Percentiles rank a stretch among this genome's conserved stretches.
phyloP scores from a whole-genome alignment of 1,140 invertebrate species.

The Gonatopus flavifemur region DNA sequence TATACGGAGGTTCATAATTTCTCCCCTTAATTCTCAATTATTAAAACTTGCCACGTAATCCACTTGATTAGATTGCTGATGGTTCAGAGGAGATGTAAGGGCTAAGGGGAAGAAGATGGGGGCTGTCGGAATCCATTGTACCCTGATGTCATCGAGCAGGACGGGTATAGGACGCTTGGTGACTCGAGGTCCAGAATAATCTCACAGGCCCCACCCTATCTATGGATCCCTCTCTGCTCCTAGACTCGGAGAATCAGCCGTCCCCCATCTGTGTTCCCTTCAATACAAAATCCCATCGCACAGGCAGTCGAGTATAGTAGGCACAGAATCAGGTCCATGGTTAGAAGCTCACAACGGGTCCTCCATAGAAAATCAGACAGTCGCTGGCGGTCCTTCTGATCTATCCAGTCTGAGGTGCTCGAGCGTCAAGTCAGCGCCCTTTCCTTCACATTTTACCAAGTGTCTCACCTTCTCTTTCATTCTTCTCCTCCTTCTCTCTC shows the following conservation, averaged over 20 bases:
- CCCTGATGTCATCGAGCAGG: neutral
- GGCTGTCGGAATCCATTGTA: conserved; percentile 6
- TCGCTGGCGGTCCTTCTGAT: conserved; percentile 58
- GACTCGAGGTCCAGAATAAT: conserved; percentile 4
- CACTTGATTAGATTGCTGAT: too few species aligned
- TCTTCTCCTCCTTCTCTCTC: neutral
- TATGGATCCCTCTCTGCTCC: conserved; percentile 28
- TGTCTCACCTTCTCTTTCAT: conserved; percentile 11
- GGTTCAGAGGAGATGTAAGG: too few species aligned
- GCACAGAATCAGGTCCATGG: conserved; percentile 3
- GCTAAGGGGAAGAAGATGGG: conserved; percentile 12
- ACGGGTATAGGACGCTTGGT: too few species aligned
- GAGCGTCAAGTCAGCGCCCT: conserved; percentile 30
- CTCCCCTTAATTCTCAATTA: too few species aligned
- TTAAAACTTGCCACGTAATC: too few species aligned
- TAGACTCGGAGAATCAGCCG: too few species aligned
- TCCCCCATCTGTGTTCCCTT: conserved; percentile 42
- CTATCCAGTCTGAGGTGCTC: conserved; percentile 38
- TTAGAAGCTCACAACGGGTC: conserved; percentile 29
- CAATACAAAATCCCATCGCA: conserved; percentile 42
- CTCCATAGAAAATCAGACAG: conserved; percentile 57
- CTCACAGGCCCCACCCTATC: conserved; percentile 46
- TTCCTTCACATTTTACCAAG: too few species aligned
- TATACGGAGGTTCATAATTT: too few species aligned
- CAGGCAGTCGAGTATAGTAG: conserved; percentile 24